Conservation (phyloP, 1,140 invertebrate genomes). For the Drosophila elegans region DNA sequence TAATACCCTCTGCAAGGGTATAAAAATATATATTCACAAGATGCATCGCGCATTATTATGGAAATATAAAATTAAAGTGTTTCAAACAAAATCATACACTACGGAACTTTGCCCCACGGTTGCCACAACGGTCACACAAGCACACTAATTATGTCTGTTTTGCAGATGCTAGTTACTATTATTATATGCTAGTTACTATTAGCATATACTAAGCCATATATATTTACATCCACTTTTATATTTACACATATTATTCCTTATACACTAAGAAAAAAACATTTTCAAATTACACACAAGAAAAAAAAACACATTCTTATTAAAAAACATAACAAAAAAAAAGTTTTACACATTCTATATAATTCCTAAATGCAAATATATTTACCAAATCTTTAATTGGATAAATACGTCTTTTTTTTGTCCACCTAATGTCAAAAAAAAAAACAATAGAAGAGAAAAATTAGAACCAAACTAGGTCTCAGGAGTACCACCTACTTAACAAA, state of each 20-base stretch:
- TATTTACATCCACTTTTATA: background rate
- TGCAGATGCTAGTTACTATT: background rate
- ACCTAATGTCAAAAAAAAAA: background rate
- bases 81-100: no score
- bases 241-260: background rate
- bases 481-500: conserved; percentile 1
- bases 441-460: background rate
- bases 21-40: no score
- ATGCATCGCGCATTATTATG: no score
- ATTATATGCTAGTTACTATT: background rate
- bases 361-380: no score
- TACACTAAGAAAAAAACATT: background rate
- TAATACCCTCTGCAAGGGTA: no score
- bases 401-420: no score
- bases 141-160: background rate
- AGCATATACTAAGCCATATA: no score
- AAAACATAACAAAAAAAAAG: background rate
- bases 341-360: background rate
- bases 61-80: no score
- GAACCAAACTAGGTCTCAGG: background rate
- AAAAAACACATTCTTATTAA: background rate
- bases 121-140: background rate
- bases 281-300: background rate
- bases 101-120: background rate
- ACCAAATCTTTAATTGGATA: no score